Evolutionary conservation across 2,113 vertebrate genomes (phyloP).

Genomic region (Orycteropus afer): DNA sequence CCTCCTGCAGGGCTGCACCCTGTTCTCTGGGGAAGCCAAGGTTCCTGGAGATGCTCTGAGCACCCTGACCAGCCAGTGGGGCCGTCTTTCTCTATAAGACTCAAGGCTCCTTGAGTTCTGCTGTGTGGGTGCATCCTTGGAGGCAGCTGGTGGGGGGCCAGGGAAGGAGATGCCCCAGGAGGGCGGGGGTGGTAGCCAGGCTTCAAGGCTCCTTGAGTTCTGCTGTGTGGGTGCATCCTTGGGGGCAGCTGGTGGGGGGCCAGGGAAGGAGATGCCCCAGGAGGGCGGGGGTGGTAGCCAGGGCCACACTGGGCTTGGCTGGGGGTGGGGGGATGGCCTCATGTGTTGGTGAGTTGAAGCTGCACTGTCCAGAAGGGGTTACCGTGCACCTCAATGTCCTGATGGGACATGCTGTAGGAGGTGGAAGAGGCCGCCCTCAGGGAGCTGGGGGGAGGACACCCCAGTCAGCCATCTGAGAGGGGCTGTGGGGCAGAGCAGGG

Average conservation of each 20-base stretch:
- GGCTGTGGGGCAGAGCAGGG: accelerated
- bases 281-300: too few species aligned
- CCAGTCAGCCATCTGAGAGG: neutral
- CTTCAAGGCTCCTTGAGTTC: too few species aligned
- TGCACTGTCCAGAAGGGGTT: accelerated
- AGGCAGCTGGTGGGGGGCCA: neutral
- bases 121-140: neutral
- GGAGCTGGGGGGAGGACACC: neutral
- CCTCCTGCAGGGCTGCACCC: neutral
- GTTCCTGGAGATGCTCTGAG: neutral
- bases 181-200: too few species aligned
- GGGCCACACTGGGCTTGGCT: too few species aligned
- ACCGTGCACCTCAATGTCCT: neutral
- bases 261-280: too few species aligned
- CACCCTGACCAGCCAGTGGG: neutral
- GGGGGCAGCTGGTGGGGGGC: neutral
- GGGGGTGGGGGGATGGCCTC: neutral
- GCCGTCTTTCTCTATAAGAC: neutral
- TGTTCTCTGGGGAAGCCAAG: neutral
- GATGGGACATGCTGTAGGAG: neutral
- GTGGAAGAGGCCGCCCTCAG: neutral
- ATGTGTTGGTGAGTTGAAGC: neutral
- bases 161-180: too few species aligned
- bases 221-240: neutral
- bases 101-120: neutral